Evolutionary conservation across 2,113 vertebrate genomes (phyloP), one percentile per base, ranked within the genome.

Genomic region (Rhadina sibilatrix): DNA sequence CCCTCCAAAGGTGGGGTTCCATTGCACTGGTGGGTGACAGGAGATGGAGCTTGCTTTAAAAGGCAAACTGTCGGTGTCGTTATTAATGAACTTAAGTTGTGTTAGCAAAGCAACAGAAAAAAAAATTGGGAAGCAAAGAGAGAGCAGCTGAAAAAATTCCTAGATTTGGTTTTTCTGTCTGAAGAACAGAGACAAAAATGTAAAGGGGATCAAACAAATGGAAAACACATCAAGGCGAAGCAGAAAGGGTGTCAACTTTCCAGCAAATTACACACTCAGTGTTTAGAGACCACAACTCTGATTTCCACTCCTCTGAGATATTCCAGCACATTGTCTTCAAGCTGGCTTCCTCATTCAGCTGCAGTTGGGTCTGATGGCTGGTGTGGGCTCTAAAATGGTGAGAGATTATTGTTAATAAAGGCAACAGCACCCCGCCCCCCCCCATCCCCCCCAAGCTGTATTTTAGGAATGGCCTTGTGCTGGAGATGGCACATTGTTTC

Each of bases 211-310:
- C 56, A 80, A 92, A 94, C 60, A 93, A 92, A 96, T 79, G 87
- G 93, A 85, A 95, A 95, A 80, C 0, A 1, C 72, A 69, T 76
- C 59, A 50, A 93, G 85, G 90, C 0, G 3, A 91, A 94, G 79
- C 61, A 90, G 94, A 93, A 97, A 92, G 2, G 28, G 91, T 72
- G 81, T 89, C 94, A 93, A 11, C 87, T 96, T 96, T 93, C 64
- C 86, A 93, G 90, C 81, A 95, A 93, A 94, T 96, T 84, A 95
- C 79, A 90, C 71, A 63, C 50, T 86, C 0, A 1, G 76, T 0
- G 0, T 95, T 94, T 61, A 82, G 95, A 89, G 64, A 68, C 90
- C 90, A 42, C 77, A 81, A 89, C 66, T 82, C 79, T 89, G 92
- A 74, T 92, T 93, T 82, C 65, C 44, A 63, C 52, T 63, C 81